Evolutionary conservation across 2,888 invertebrate species (phyloP).

Genomic region (Pharmacophagus antenor): DNA sequence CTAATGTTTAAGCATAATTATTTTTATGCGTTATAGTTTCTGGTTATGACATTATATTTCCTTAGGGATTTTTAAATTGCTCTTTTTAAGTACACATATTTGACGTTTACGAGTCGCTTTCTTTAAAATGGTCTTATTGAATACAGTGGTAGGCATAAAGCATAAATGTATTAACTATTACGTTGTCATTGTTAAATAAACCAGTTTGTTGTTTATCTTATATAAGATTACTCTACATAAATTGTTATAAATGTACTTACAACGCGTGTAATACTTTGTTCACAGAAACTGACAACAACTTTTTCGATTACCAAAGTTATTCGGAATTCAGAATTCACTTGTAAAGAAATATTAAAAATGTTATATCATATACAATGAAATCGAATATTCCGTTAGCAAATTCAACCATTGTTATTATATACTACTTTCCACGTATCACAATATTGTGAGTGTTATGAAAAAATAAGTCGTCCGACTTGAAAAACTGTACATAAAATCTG

Average conservation of each 20-base stretch:
- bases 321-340: neutral
- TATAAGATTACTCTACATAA: neutral
- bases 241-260: neutral
- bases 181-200: neutral
- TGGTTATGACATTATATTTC: conserved; percentile 25
- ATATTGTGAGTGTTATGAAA: too few relatives aligned
- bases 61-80: conserved; percentile 26
- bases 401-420: too few relatives aligned
- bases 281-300: neutral
- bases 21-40: conserved; percentile 37
- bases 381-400: too few relatives aligned
- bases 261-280: neutral
- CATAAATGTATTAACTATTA: conserved; percentile 2
- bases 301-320: neutral
- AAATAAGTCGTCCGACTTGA: too few relatives aligned
- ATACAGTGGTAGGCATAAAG: neutral
- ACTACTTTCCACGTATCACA: too few relatives aligned
- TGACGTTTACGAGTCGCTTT: conserved; percentile 35
- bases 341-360: neutral
- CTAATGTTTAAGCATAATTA: conserved; percentile 54
- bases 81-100: neutral
- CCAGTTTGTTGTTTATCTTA: neutral
- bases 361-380: neutral
- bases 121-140: conserved; percentile 21
- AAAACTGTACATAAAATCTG: too few relatives aligned